Conservation (phyloP, 2,888 invertebrate species). For the Callimorpha dominula region DNA sequence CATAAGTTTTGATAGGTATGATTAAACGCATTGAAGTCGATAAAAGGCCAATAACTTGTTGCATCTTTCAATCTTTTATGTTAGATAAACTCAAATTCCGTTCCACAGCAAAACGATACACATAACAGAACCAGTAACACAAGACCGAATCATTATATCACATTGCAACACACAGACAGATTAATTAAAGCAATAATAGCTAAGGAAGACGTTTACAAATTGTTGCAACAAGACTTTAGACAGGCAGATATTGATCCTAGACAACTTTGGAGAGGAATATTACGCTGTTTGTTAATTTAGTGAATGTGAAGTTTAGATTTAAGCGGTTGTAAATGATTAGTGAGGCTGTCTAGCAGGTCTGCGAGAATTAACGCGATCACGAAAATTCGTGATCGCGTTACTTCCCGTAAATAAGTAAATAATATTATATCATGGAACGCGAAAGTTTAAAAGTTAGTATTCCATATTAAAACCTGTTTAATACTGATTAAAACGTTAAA, state of each 20-base stretch:
- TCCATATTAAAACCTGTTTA: too few species aligned
- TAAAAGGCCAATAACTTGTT: neutral
- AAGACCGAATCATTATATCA: slow-evolving; percentile 6
- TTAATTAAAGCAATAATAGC: slow-evolving; percentile 48
- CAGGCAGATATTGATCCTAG: slow-evolving; percentile 15
- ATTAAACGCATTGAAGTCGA: neutral
- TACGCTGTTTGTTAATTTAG: neutral
- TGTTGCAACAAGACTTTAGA: slow-evolving; percentile 36
- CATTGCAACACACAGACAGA: slow-evolving; percentile 20
- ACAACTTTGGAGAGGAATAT: slow-evolving; percentile 1
- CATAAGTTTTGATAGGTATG: neutral
- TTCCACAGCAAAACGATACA: neutral
- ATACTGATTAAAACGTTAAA: too few species aligned
- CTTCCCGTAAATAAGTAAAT: too few species aligned
- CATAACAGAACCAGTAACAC: neutral
- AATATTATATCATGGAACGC: too few species aligned
- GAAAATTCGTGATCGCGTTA: too few species aligned
- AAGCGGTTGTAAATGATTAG: neutral
- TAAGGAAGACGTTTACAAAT: slow-evolving; percentile 42
- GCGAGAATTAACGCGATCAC: too few species aligned
- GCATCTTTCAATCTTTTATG: neutral
- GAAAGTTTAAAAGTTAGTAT: too few species aligned
- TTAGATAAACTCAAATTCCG: neutral
- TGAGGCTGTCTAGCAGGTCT: neutral
- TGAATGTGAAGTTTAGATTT: neutral